Evolutionary conservation across 2,113 vertebrate species (phyloP).

Genomic region (Callocephalon fimbriatum): DNA sequence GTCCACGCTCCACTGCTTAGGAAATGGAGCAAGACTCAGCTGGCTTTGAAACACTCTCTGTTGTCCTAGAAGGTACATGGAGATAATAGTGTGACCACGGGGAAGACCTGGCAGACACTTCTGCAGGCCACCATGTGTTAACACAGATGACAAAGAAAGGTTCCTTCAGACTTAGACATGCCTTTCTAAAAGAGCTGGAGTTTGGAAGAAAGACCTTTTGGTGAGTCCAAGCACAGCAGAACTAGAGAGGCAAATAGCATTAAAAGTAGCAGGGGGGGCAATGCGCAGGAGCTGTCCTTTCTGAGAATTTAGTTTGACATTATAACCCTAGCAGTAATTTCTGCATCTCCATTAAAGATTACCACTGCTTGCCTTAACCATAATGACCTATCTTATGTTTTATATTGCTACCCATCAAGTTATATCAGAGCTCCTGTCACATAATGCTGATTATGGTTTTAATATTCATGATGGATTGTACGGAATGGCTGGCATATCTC

Average conservation of each 20-base stretch:
- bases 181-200: not conserved
- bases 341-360: not conserved
- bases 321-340: not conserved
- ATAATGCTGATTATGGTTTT: not conserved
- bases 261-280: not conserved
- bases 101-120: not conserved
- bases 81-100: not conserved
- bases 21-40: not conserved
- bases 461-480: conserved; percentile 1
- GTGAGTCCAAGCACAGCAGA: not conserved
- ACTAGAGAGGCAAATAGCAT: not conserved
- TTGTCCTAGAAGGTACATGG: not conserved
- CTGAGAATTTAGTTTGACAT: not conserved
- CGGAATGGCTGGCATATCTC: not conserved
- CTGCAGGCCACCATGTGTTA: not conserved
- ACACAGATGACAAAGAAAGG: not conserved
- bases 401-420: conserved; percentile 4
- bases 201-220: not conserved
- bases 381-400: not conserved
- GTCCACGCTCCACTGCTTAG: conserved; percentile 50
- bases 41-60: not conserved
- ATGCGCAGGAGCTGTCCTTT: not conserved
- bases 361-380: not conserved
- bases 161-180: not conserved
- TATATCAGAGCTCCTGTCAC: conserved; percentile 1